Conservation (phyloP, 2,113 vertebrate genomes). For the Abramis brama region DNA sequence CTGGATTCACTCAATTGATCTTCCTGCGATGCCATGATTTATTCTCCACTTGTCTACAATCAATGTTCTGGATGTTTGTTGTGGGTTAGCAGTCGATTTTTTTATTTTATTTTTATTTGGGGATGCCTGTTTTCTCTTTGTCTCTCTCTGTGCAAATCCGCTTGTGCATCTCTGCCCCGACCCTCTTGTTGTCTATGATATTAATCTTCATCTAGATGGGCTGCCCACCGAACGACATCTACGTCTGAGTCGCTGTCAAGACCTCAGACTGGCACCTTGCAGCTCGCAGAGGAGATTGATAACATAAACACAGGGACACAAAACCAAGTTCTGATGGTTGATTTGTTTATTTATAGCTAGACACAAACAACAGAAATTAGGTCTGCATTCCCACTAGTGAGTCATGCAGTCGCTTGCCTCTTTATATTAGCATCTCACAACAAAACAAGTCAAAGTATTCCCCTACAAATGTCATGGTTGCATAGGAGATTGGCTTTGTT, state of each 20-base stretch:
- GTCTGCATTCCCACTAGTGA: constrained; percentile 70
- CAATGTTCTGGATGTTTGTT: constrained; percentile 66
- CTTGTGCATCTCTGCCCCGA: constrained; percentile 12
- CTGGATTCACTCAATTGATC: constrained; percentile 47
- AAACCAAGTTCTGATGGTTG: background rate
- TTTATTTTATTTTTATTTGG: background rate
- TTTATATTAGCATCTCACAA: constrained; percentile 72
- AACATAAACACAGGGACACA: constrained; percentile 19
- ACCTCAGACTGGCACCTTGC: constrained; percentile 33
- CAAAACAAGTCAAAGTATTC: constrained; percentile 58
- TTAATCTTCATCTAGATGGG: constrained; percentile 38
- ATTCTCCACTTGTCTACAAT: constrained; percentile 68
- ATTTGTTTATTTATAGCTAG: constrained; percentile 20
- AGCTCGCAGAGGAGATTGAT: constrained; percentile 13
- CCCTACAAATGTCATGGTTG: constrained; percentile 53
- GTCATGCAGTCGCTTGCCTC: constrained; percentile 71
- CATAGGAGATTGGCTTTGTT: constrained; percentile 24
- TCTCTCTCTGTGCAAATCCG: background rate
- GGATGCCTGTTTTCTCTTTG: background rate
- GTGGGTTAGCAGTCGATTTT: constrained; percentile 67
- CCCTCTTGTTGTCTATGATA: constrained; percentile 34
- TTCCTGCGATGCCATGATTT: constrained; percentile 64
- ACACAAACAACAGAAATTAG: constrained; percentile 45
- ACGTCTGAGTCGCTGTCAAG: constrained; percentile 38
- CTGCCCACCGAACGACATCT: constrained; percentile 30